Percentiles rank a stretch among this genome's conserved stretches.
These are phyloP conservation scores for Prolemur simus DNA, from an alignment of 2,113 vertebrate species.

Conservation along the genomic window DNA sequence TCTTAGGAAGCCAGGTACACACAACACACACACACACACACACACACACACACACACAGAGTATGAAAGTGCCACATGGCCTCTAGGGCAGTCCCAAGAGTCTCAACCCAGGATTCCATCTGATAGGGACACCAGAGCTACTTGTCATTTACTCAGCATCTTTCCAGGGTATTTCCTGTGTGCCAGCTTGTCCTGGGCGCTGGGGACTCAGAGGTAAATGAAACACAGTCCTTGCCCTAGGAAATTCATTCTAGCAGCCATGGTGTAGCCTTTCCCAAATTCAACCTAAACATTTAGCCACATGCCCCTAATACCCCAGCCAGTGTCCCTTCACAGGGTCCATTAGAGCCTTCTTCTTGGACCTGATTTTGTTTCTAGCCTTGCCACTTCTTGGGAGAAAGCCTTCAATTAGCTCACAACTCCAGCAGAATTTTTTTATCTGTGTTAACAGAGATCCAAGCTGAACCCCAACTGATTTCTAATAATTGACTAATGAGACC, in stretches of 20 bases:
- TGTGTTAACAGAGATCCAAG: not conserved
- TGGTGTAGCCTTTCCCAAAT: not conserved
- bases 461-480: not conserved
- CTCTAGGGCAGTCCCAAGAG: not conserved
- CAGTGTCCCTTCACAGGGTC: not conserved
- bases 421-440: not conserved
- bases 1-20: not conserved
- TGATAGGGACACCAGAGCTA: not conserved
- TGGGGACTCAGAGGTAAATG: not conserved
- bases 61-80: not conserved
- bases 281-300: not conserved
- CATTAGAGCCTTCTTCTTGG: not conserved
- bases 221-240: not conserved
- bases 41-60: not conserved
- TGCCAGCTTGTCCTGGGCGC: not conserved
- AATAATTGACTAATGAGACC: conserved; percentile 41
- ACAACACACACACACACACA: not conserved
- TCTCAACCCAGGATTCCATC: not conserved
- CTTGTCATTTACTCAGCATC: not conserved
- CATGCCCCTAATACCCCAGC: not conserved
- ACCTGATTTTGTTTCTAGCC: not conserved
- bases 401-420: not conserved
- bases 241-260: not conserved
- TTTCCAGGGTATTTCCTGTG: not conserved
- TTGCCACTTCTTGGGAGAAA: not conserved